These are phyloP conservation scores for Pegoplata infirma DNA, from an alignment of 2,888 invertebrate genomes.

Conservation along the genomic window DNA sequence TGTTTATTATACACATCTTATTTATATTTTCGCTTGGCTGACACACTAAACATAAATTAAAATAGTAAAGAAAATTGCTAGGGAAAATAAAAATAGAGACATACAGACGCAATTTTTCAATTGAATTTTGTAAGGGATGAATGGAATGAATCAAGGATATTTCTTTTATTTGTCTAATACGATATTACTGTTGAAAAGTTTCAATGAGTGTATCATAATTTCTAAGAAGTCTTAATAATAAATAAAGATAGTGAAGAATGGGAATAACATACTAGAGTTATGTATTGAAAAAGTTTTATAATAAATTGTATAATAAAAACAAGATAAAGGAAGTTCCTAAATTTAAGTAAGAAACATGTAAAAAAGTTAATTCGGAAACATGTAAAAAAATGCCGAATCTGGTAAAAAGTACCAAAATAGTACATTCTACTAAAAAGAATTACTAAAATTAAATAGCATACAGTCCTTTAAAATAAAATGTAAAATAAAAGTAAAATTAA, in stretches of 20 bases:
- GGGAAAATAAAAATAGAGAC: slow-evolving; percentile 21
- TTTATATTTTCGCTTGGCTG: slow-evolving; percentile 1
- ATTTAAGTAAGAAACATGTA: no score
- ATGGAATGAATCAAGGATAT: neutral
- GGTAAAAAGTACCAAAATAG: no score
- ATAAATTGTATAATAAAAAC: no score
- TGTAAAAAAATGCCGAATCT: no score
- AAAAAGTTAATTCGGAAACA: no score
- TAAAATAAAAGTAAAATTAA: no score
- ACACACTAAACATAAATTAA: slow-evolving; percentile 10
- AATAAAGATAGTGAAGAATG: neutral
- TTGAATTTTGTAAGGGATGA: neutral
- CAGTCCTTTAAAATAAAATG: no score
- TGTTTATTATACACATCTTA: neutral
- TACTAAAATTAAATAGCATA: no score
- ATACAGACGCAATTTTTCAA: slow-evolving; percentile 29
- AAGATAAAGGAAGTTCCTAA: no score
- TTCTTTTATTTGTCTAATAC: neutral
- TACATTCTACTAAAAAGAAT: no score
- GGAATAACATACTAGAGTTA: no score
- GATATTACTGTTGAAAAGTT: neutral
- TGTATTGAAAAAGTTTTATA: no score
- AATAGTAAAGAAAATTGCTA: slow-evolving; percentile 13
- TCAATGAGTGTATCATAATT: neutral
- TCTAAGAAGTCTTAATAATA: neutral